Evolutionary conservation across 1,140 invertebrate species (phyloP).

Genomic region (Plectrocnemia conspersa): DNA sequence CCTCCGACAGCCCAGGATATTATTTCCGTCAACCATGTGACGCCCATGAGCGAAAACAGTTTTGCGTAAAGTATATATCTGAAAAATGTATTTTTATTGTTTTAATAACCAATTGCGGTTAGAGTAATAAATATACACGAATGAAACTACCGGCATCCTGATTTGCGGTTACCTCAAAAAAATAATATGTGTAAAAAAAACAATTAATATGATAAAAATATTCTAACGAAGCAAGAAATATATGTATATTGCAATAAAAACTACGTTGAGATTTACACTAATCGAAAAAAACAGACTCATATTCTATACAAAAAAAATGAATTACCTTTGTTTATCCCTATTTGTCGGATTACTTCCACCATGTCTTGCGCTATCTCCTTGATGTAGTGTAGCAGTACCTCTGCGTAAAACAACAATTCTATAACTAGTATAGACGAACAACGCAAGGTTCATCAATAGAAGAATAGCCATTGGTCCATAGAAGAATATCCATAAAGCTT

Average conservation of each 20-base stretch:
- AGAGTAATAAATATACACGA: no score
- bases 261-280: no score
- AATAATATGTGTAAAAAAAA: no score
- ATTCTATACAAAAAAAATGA: no score
- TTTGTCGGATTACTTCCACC: neutral
- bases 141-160: no score
- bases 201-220: no score
- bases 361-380: constrained; percentile 29
- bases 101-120: no score
- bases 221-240: no score
- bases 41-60: constrained; percentile 31
- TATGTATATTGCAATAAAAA: no score
- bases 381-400: constrained; percentile 23
- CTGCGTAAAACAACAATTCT: constrained; percentile 26
- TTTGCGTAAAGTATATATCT: constrained; percentile 29
- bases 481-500: constrained; percentile 26
- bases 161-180: no score
- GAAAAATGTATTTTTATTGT: no score
- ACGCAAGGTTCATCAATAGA: constrained; percentile 21
- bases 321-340: constrained; percentile 13
- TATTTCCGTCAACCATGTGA: constrained; percentile 32
- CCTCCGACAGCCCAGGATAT: constrained; percentile 28
- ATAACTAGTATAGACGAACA: constrained; percentile 28
- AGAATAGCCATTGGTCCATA: constrained; percentile 32
- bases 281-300: no score